Conservation (phyloP, 2,888 invertebrate species). For the Netelia inedita region DNA sequence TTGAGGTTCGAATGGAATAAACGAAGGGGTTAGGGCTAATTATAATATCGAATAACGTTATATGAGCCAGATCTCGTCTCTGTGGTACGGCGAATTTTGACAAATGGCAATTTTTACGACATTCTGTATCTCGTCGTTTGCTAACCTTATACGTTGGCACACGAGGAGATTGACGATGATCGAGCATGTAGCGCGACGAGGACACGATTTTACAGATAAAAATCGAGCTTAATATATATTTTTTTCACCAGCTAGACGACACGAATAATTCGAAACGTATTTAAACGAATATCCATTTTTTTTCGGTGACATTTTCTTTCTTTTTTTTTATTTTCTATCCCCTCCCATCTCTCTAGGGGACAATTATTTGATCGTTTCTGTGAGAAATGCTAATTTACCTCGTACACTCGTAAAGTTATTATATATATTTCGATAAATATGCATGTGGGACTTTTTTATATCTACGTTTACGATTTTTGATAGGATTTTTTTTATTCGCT, state of each 20-base stretch:
- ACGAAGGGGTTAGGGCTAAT: slow-evolving; percentile 21
- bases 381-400: slow-evolving; percentile 8
- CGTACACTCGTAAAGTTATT: slow-evolving; percentile 34
- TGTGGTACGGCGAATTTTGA: slow-evolving; percentile 40
- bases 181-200: slow-evolving; percentile 19
- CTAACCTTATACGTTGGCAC: background rate
- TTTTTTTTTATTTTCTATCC: background rate
- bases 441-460: background rate
- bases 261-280: background rate
- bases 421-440: slow-evolving; percentile 26
- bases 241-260: background rate
- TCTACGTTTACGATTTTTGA: slow-evolving; percentile 24
- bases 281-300: slow-evolving; percentile 6
- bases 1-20: no score
- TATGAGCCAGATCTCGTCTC: slow-evolving; percentile 17
- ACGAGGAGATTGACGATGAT: slow-evolving; percentile 41
- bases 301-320: background rate
- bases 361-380: slow-evolving; percentile 13
- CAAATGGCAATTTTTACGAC: slow-evolving; percentile 42
- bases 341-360: background rate
- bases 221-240: slow-evolving; percentile 5
- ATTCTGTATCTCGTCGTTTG: background rate
- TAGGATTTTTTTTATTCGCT: background rate
- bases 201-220: slow-evolving; percentile 12
- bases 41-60: slow-evolving; percentile 31